Base-by-base conservation (phyloP, 2,888 invertebrate genomes). In the Archips xylosteana region DNA sequence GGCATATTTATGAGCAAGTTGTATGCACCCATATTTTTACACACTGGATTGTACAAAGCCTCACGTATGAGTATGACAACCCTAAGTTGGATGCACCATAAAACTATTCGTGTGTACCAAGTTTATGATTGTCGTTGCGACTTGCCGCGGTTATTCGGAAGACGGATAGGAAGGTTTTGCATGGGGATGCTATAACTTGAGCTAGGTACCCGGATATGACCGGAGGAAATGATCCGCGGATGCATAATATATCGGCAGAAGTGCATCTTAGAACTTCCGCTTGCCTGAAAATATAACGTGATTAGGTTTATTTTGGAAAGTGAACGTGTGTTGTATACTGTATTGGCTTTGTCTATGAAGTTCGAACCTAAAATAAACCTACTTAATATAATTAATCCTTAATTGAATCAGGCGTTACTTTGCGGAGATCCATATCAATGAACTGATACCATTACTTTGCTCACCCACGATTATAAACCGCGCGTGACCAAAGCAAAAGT, bases 91-190 rank as follows among this genome's bases (percentile, higher is more conserved):
- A 79, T 78, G 78, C 75, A 70, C 82, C 83, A 85, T 87, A 87
- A 87, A 88, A 86, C 83, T 82, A 83, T 81, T 87, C 82, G 82
- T 80, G 85, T 84, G 81, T 86, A 77, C 77, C 81, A 81, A 84
- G 83, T 88, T 88, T 86, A 88, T 82, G 86, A 83, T 81, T 83
- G 83, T 84, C 81, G 83, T 77, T 73, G 77, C 76, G 77, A 81
- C 80, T 84, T 79, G 79, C 63, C 63, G 13, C 79, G 81, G 83
- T 83, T 84, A 77, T 79, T 80, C 81, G 84, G 84, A 76, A 76
- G 77, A 86, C 83, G 77, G 78, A 78, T 77, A 76, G 75, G 73
- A 75, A 75, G 70, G 75, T 78, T 79, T 79, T 79, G 77, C 77
- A 79, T 76, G 70, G 54, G 67, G 68, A 68, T 51, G 51, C 78